Evolutionary conservation across 2,888 invertebrate species (phyloP), one percentile per base, ranked within the genome.

Genomic region (Caenorhabditis sp.): DNA sequence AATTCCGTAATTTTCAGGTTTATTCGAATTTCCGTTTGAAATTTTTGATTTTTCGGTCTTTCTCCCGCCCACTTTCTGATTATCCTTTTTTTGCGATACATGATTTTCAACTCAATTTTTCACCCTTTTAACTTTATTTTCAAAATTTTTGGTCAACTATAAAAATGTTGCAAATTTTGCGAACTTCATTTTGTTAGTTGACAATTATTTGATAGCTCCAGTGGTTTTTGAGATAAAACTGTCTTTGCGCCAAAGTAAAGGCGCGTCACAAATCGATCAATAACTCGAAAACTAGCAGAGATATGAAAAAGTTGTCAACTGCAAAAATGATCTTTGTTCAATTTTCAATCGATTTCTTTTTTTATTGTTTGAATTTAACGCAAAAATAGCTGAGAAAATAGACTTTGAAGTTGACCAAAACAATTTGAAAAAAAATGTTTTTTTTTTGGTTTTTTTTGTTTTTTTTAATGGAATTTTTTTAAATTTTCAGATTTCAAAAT

Each of bases 401-500:
- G n/a, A n/a, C n/a, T 40, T 40, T 40, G 40, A 3, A 15, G 40
- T 40, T 40, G 40, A 40, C 40, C 3, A 40, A 32, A 32, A 32
- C 32, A 32, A n/a, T 32, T 32, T 32, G 32, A 32, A 32, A 32
- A 32, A 32, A 32, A 32, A 32, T n/a, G n/a, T 32, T 32, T 32
- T 32, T 32, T 32, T 32, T 32, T 32, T 9, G 9, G 9, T 32
- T 32, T 32, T 32, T 32, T 32, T 4, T 4, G 32, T 9, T 40
- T 40, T 40, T 5, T 40, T 40, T 40, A 15, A 40, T 11, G 13
- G 3, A 40, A 40, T 40, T 9, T 40, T 40, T 40, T 40, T 40
- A 40, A 40, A 40, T 40, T 15, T 40, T 40, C 13, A 15, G 13
- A 40, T 11, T 11, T 15, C 22, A 51, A 61, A 72, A 78, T 78